Base-by-base conservation (phyloP, 2,113 vertebrate species). In the Thymallus thymallus region DNA sequence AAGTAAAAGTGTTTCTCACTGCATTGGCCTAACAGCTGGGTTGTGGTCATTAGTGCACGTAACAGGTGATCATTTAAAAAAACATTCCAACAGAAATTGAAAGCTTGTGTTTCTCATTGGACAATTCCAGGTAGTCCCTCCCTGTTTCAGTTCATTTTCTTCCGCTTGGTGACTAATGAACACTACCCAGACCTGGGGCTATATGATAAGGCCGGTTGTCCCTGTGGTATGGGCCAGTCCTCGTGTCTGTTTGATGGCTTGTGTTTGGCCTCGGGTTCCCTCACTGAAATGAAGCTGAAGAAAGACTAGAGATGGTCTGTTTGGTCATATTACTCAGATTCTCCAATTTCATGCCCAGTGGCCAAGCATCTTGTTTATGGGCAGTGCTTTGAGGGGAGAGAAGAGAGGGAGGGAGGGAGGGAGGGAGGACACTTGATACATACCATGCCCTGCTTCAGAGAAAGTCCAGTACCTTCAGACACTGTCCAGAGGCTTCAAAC, bases 401-500 rank as follows among this genome's bases (percentile, higher is more conserved):
- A 46, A 12, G 64, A 35, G 22, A n/a, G n/a, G n/a, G n/a, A n/a
- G 35, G 58, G n/a, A 46, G 29, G 66, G 12, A 29, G 51, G 61
- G 75, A 80, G 24, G 71, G 63, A 14, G 61, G 83, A 74, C 77
- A 81, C 80, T 82, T 60, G 82, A 86, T 82, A 87, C 73, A 68
- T 51, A 71, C 76, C 3, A 20, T 29, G 73, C 76, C 3, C 16
- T 29, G 45, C 77, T 71, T 76, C 77, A 77, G 80, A 86, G 78
- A 75, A 75, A 63, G 65, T 56, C 75, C 73, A 77, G 81, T 86
- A 86, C 83, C 81, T 51, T 85, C 75, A 81, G 78, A 61, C 72
- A 68, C 74, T 30, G 24, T 9, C 35, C 12, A 6, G 35, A 10
- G 35, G 80, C 84, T 88, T 90, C 86, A 88, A 89, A 88, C 76